Evolutionary conservation across 2,797 vertebrate genomes (phyloP).

Genomic region (Apogon talboti): DNA sequence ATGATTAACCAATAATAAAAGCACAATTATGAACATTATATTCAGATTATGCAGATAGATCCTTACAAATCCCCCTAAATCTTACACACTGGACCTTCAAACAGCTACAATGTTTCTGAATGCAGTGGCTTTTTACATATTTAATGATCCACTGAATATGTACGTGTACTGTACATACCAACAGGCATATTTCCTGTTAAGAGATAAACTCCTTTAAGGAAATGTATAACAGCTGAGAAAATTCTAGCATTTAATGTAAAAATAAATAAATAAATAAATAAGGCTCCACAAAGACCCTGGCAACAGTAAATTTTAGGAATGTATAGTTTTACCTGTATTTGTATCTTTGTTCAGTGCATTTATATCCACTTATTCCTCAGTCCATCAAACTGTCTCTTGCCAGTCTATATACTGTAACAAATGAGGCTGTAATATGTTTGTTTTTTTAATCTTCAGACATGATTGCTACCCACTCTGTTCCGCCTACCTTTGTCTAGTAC

Average conservation of each 20-base stretch:
- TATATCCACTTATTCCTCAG: neutral
- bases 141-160: too few relatives aligned
- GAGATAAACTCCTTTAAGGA: too few relatives aligned
- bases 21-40: too few relatives aligned
- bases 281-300: neutral
- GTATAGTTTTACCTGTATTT: constrained; percentile 12
- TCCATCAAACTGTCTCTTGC: neutral
- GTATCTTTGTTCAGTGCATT: neutral
- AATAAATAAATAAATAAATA: neutral
- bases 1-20: too few relatives aligned
- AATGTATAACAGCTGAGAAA: neutral
- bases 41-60: too few relatives aligned
- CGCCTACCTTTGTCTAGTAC: neutral
- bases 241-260: neutral
- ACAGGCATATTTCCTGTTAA: too few relatives aligned
- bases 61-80: too few relatives aligned
- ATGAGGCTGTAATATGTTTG: neutral
- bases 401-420: neutral
- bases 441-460: neutral
- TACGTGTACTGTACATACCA: too few relatives aligned
- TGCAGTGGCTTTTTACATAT: neutral
- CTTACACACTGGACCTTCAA: too few relatives aligned
- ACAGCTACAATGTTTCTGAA: constrained; percentile 2
- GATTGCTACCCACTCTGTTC: neutral
- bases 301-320: neutral